These are phyloP conservation scores for Pachycephala philippinensis DNA, from an alignment of 2,113 vertebrate genomes.

Conservation along the genomic window DNA sequence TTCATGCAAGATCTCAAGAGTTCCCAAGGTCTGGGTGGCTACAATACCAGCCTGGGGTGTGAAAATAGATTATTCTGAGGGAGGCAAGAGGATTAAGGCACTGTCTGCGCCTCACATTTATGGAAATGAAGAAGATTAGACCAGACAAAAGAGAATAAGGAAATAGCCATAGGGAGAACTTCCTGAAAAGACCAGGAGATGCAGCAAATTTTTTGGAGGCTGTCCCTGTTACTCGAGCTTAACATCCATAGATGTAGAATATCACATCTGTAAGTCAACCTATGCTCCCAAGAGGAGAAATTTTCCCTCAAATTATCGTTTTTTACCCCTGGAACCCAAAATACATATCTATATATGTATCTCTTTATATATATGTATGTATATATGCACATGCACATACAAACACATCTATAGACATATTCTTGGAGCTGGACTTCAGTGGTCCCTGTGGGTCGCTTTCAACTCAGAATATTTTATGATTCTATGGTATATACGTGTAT, in stretches of 20 bases:
- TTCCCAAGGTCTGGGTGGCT: neutral
- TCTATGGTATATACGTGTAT: rapidly evolving
- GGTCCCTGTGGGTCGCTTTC: neutral
- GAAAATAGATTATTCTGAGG: neutral
- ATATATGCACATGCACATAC: rapidly evolving
- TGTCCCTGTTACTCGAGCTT: neutral
- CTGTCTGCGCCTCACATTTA: neutral
- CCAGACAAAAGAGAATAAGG: neutral
- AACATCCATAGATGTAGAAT: neutral
- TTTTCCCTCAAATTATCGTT: neutral
- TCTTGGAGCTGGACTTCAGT: neutral
- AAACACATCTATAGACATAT: rapidly evolving
- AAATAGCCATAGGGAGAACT: neutral
- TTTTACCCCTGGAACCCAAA: neutral
- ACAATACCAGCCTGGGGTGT: rapidly evolving
- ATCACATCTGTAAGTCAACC: neutral
- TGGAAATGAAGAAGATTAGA: neutral
- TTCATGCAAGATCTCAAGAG: neutral
- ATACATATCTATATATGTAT: neutral
- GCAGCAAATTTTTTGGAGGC: neutral
- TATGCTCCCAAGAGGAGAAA: neutral
- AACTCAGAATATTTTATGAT: neutral
- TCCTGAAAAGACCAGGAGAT: neutral
- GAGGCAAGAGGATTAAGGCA: neutral
- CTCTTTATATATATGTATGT: too few species aligned